phyloP scores from a whole-genome alignment of 2,888 invertebrate genomes.

The Luffia ferchaultella region DNA sequence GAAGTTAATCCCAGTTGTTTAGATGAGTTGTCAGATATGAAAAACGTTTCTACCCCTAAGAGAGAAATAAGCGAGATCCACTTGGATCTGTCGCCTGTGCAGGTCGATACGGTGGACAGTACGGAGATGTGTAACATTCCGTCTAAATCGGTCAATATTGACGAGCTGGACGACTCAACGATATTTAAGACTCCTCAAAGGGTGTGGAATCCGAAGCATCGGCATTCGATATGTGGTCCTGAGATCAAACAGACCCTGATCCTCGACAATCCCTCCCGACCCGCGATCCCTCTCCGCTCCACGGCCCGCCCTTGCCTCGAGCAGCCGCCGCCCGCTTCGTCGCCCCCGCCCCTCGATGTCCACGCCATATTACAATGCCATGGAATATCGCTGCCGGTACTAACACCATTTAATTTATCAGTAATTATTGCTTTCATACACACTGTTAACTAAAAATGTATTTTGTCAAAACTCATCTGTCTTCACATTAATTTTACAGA shows the following conservation, averaged over 20 bases:
- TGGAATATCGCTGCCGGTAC: conserved; percentile 68
- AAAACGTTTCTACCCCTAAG: conserved; percentile 46
- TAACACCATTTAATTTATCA: conserved; percentile 55
- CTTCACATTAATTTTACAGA: no score
- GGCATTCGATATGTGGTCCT: conserved; percentile 44
- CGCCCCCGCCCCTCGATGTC: conserved; percentile 51
- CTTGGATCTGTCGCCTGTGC: conserved; percentile 51
- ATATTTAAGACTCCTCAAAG: conserved; percentile 54
- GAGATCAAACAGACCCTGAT: conserved; percentile 11
- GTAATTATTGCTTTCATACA: background rate
- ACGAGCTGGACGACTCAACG: conserved; percentile 47
- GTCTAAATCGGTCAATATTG: conserved; percentile 26
- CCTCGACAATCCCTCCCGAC: conserved; percentile 13
- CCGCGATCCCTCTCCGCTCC: conserved; percentile 20
- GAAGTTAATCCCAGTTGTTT: conserved; percentile 46
- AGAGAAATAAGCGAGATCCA: conserved; percentile 42
- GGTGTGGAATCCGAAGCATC: conserved; percentile 38
- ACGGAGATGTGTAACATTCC: conserved; percentile 35
- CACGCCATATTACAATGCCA: conserved; percentile 61
- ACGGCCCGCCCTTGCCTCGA: conserved; percentile 33
- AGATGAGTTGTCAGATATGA: conserved; percentile 26
- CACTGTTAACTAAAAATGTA: no score
- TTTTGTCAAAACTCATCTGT: no score
- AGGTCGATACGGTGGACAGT: conserved; percentile 55
- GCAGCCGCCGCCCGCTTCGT: conserved; percentile 44